Base-by-base conservation (phyloP, 2,888 invertebrate genomes). In the Caenorhabditis japonica region DNA sequence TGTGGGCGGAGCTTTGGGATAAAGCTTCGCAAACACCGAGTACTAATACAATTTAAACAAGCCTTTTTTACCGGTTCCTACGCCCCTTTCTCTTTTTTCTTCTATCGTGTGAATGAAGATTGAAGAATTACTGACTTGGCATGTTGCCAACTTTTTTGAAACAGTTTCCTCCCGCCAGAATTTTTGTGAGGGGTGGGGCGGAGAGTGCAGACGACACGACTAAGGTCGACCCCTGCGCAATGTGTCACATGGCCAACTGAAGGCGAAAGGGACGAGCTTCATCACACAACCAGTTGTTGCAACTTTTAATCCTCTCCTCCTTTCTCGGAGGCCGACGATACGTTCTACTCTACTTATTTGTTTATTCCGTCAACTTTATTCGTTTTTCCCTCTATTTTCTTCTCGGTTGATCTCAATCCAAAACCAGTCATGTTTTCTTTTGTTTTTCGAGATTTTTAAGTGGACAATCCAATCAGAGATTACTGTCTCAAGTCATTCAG, bases 341-440 rank as follows among this genome's bases (percentile, higher is more conserved):
- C 66, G 66, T 66, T 66, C 66, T 66, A 66, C 66, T 66, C 66
- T 64, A 55, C 55, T 64, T 64, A 64, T 64, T 64, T 56, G 66
- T 64, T 64, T 55, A 66, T 66, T 49, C 66, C 27, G 38, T 46
- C 5, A 30, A 10, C 30, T 10, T 30, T 30, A 7, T 30, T 30
- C 30, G 30, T 30, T 30, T 30, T 5, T 30, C 30, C 30, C 30
- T 7, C 30, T 30, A 30, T 10, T 10, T 7, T 10, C 5, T 30
- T 10, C 30, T 30, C 30, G n/a, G n/a, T n/a, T n/a, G n/a, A n/a
- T n/a, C n/a, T n/a, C n/a, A n/a, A n/a, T n/a, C n/a, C n/a, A n/a
- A n/a, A n/a, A n/a, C n/a, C n/a, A n/a, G n/a, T n/a, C n/a, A n/a
- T n/a, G n/a, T n/a, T n/a, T n/a, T n/a, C n/a, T n/a, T n/a, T n/a